Conservation (phyloP, 2,888 invertebrate genomes). For the Argyresthia goedartella region DNA sequence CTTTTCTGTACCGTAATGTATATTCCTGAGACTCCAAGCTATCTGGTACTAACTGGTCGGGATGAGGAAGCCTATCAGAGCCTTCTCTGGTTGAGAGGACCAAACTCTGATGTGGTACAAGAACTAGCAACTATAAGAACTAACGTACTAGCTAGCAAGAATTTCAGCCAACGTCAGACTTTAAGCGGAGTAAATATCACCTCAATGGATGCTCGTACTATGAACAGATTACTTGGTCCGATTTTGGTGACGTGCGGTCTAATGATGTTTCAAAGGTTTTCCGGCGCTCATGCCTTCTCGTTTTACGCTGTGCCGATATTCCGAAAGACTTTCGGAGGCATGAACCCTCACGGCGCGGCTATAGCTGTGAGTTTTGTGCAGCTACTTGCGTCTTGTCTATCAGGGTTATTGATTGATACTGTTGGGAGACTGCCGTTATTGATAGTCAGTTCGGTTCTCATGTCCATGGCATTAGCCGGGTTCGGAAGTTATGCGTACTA, state of each 20-base stretch:
- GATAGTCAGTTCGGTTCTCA: conserved; percentile 85
- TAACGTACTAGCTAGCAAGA: conserved; percentile 73
- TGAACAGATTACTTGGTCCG: conserved; percentile 74
- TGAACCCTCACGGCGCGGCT: conserved; percentile 87
- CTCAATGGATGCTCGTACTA: conserved; percentile 51
- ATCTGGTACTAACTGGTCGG: conserved; percentile 80
- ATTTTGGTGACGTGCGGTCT: conserved; percentile 86
- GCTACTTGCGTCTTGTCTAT: conserved; percentile 84
- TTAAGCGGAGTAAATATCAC: conserved; percentile 54
- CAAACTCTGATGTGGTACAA: conserved; percentile 80
- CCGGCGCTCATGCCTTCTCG: conserved; percentile 87
- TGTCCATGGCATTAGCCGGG: conserved; percentile 88
- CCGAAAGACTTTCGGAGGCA: conserved; percentile 83
- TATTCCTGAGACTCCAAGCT: conserved; percentile 92
- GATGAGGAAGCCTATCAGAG: conserved; percentile 76
- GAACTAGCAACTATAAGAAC: conserved; percentile 80
- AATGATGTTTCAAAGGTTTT: conserved; percentile 90
- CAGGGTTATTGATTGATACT: conserved; percentile 86
- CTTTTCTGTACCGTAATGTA: conserved; percentile 82
- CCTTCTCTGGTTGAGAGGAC: conserved; percentile 86
- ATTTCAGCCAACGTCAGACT: conserved; percentile 58
- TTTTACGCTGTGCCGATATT: conserved; percentile 91
- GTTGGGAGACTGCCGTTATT: conserved; percentile 87
- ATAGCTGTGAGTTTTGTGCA: conserved; percentile 89
- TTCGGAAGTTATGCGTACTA: conserved; percentile 89